Evolutionary conservation across 2,113 vertebrate genomes (phyloP).

Genomic region (Sinosuthora webbiana): DNA sequence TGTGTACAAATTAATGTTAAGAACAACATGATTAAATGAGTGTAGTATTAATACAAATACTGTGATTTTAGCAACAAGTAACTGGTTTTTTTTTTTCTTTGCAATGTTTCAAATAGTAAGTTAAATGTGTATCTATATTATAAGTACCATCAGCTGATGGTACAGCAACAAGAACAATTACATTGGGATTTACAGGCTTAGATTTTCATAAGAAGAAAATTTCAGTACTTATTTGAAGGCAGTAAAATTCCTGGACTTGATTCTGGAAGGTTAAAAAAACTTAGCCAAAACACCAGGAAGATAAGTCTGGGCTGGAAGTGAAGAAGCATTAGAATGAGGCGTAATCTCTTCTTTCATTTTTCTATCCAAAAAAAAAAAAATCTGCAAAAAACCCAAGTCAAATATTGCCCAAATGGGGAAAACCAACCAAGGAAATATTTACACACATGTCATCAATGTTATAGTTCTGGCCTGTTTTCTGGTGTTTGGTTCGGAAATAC

Average conservation of each 20-base stretch:
- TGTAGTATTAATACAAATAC: not conserved
- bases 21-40: not conserved
- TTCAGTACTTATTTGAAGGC: not conserved
- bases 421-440: not conserved
- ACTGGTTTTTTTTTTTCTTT: not conserved
- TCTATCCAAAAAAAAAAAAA: rapidly evolving
- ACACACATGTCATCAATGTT: rapidly evolving
- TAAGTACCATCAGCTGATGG: not conserved
- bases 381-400: not conserved
- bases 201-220: not conserved
- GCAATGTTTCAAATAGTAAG: not conserved
- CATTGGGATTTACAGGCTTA: not conserved
- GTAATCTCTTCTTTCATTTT: not conserved
- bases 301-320: not conserved
- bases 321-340: not conserved
- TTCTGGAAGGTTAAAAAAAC: not conserved
- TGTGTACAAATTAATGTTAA: not conserved
- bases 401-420: not conserved
- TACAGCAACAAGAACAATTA: not conserved
- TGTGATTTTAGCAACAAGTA: not conserved
- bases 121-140: not conserved
- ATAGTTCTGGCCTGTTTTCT: not conserved
- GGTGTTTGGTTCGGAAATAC: not conserved
- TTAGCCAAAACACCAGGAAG: not conserved
- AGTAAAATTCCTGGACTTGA: not conserved